Conservation (phyloP, 2,113 vertebrate genomes). For the Oncorhynchus mykiss region DNA sequence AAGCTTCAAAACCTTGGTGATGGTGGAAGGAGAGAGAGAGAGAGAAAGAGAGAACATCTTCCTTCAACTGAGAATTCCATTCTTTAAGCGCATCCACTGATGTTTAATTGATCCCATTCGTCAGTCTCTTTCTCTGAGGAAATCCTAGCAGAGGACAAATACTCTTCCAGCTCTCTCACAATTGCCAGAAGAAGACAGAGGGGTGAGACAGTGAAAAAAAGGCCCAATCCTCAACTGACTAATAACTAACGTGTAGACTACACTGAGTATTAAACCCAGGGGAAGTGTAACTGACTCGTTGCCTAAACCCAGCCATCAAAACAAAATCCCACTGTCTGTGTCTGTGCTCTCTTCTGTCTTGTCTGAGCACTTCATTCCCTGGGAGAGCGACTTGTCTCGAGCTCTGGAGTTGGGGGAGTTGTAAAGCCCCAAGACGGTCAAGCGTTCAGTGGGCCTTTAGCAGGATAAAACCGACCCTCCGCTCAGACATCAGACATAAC, state of each 20-base stretch:
- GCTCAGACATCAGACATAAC: constrained; percentile 6
- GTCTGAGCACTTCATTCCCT: not conserved
- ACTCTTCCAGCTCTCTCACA: constrained; percentile 2
- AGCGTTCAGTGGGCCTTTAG: constrained; percentile 6
- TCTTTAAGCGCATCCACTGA: constrained; percentile 42
- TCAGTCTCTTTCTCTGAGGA: constrained; percentile 32
- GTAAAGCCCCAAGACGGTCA: constrained; percentile 13
- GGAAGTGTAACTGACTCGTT: constrained; percentile 29
- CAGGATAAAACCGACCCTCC: constrained; percentile 2
- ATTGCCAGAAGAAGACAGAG: constrained; percentile 1
- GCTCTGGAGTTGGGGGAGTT: not conserved
- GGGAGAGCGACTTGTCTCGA: constrained; percentile 10
- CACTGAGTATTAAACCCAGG: constrained; percentile 38
- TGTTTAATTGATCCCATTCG: constrained; percentile 56
- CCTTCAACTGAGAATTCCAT: constrained; percentile 39
- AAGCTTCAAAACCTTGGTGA: constrained; percentile 3
- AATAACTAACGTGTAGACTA: constrained; percentile 22
- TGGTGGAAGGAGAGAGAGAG: constrained; percentile 20
- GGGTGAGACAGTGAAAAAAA: constrained; percentile 58
- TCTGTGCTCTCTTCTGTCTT: not conserved
- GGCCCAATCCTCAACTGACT: constrained; percentile 32
- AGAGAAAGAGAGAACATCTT: constrained; percentile 3
- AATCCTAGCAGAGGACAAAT: constrained; percentile 38
- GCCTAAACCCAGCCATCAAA: constrained; percentile 49
- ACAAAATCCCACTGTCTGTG: constrained; percentile 25